Conservation (phyloP, 2,113 vertebrate species). For the Clarias batrachus region DNA sequence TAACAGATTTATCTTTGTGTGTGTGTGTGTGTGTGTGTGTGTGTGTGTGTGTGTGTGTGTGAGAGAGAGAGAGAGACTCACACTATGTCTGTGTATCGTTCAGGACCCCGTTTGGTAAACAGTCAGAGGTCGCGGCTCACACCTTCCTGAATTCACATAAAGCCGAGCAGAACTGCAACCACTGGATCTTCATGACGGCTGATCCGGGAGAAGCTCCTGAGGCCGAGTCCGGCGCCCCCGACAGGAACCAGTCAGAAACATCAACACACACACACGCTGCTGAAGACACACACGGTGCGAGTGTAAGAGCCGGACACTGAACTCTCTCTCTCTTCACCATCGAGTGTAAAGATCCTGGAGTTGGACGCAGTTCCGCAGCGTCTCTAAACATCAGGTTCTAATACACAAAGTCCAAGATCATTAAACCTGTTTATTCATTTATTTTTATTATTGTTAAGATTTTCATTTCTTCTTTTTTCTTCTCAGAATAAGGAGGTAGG, state of each 20-base stretch:
- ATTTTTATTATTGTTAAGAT: too few species aligned
- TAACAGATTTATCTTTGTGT: not conserved
- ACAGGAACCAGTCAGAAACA: not conserved
- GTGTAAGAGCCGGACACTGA: not conserved
- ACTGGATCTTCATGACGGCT: slow-evolving; percentile 83
- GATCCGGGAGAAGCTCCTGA: slow-evolving; percentile 62
- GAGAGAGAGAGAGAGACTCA: too few species aligned
- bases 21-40: too few species aligned
- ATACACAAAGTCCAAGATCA: too few species aligned
- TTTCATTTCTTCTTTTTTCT: too few species aligned
- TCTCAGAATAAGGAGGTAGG: too few species aligned
- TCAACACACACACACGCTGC: not conserved
- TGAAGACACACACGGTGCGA: not conserved
- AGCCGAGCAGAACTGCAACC: slow-evolving; percentile 82
- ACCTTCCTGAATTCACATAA: slow-evolving; percentile 83
- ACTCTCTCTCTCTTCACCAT: too few species aligned
- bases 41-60: too few species aligned
- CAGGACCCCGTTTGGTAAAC: slow-evolving; percentile 84
- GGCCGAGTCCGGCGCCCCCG: slow-evolving; percentile 4
- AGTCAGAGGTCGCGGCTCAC: slow-evolving; percentile 83
- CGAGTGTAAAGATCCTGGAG: too few species aligned
- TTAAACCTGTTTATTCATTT: too few species aligned
- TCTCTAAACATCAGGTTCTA: too few species aligned
- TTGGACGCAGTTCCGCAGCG: too few species aligned
- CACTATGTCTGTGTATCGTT: not conserved